A percentile compares a stretch with the other conserved stretches of the same genome.
phyloP scores from a whole-genome alignment of 2,888 invertebrate genomes.

The Trimorus sp. region DNA sequence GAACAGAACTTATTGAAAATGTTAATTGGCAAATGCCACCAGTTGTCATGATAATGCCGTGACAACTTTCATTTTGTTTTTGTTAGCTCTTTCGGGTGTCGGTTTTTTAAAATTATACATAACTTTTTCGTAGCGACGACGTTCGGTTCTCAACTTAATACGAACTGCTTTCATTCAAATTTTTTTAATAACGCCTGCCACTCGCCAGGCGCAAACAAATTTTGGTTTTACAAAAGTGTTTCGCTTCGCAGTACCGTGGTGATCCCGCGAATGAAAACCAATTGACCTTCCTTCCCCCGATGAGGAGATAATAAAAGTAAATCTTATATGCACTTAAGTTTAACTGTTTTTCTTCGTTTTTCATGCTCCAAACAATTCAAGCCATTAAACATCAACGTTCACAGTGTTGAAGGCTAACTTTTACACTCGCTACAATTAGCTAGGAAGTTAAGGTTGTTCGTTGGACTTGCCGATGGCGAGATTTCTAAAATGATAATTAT shows the following conservation, averaged over 20 bases:
- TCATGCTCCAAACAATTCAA: conserved; percentile 26
- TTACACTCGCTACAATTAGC: conserved; percentile 56
- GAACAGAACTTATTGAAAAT: conserved; percentile 49
- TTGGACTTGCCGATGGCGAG: conserved; percentile 52
- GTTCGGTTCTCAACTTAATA: conserved; percentile 56
- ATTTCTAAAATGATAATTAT: conserved; percentile 51
- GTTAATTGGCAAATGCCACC: conserved; percentile 44
- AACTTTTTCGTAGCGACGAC: conserved; percentile 52
- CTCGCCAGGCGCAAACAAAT: conserved; percentile 36
- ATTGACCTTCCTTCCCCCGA: too few species aligned
- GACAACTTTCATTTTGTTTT: conserved; percentile 52
- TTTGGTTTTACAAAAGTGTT: conserved; percentile 29
- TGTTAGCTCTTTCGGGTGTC: not conserved
- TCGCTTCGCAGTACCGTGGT: conserved; percentile 5
- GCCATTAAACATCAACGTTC: conserved; percentile 62
- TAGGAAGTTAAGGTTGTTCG: conserved; percentile 56
- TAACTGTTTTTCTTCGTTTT: conserved; percentile 3
- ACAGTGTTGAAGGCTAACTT: conserved; percentile 59
- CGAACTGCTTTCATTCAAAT: conserved; percentile 36
- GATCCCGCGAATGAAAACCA: too few species aligned
- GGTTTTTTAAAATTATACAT: conserved; percentile 44
- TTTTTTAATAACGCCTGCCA: conserved; percentile 31
- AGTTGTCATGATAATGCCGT: conserved; percentile 20
- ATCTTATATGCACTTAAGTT: conserved; percentile 2
- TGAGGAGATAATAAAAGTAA: too few species aligned